Evolutionary conservation across 2,113 vertebrate genomes (phyloP).

Genomic region (Atractosteus spatula): DNA sequence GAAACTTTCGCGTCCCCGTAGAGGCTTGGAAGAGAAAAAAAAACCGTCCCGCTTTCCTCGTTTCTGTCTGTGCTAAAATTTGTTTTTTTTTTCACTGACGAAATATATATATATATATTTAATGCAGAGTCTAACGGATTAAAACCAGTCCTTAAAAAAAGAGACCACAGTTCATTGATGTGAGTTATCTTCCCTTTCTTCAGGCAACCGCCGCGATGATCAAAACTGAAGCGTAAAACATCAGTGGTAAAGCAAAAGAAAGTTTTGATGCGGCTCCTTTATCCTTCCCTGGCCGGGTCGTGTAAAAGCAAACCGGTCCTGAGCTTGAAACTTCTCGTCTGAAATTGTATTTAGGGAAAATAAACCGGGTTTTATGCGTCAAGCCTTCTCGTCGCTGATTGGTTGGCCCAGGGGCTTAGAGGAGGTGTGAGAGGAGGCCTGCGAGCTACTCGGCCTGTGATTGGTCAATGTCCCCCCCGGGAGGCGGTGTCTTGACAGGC

Average conservation of each 20-base stretch:
- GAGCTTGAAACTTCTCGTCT: neutral
- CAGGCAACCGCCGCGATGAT: too few relatives aligned
- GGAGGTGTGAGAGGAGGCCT: constrained; percentile 25
- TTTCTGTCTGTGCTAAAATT: neutral
- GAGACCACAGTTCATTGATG: neutral
- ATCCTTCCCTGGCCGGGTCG: too few relatives aligned
- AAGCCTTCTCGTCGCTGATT: constrained; percentile 3
- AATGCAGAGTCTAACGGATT: neutral
- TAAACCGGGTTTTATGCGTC: constrained; percentile 1
- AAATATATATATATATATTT: neutral
- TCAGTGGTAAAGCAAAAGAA: too few relatives aligned
- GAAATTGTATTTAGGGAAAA: constrained; percentile 5
- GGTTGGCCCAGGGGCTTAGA: constrained; percentile 11
- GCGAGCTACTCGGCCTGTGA: neutral
- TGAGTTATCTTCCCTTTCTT: neutral
- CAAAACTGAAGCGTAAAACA: too few relatives aligned
- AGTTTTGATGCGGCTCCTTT: too few relatives aligned
- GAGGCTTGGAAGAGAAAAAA: too few relatives aligned
- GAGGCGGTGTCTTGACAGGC: too few relatives aligned
- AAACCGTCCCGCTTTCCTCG: neutral
- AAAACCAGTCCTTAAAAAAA: neutral
- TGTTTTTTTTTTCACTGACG: neutral
- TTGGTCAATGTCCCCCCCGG: constrained; percentile 6
- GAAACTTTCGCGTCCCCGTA: too few relatives aligned
- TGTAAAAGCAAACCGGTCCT: neutral